A percentile compares a stretch with the other conserved stretches of the same genome.
Evolutionary conservation across 2,888 invertebrate genomes (phyloP).

Genomic region (Boloria selene): DNA sequence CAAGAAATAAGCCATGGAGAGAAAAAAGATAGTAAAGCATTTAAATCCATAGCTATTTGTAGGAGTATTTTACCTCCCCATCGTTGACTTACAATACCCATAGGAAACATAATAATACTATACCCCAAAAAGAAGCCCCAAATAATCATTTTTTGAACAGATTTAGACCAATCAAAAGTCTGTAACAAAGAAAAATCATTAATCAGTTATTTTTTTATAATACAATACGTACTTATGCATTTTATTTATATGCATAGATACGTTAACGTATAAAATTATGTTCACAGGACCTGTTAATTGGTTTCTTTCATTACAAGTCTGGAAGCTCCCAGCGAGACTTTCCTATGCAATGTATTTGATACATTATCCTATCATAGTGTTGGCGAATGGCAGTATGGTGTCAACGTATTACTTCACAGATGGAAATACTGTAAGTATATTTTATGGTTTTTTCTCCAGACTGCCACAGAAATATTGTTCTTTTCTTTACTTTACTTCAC

Average conservation of each 20-base stretch:
- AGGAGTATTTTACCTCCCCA: conserved; percentile 84
- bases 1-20: conserved; percentile 46
- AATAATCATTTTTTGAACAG: conserved; percentile 62
- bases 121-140: conserved; percentile 81
- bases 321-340: conserved; percentile 77
- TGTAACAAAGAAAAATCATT: conserved; percentile 44
- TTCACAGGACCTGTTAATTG: conserved; percentile 60
- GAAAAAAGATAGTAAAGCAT: conserved; percentile 49
- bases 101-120: conserved; percentile 75
- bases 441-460: too few relatives aligned
- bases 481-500: too few relatives aligned
- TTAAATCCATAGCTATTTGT: conserved; percentile 62
- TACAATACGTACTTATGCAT: too few relatives aligned
- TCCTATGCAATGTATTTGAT: conserved; percentile 81
- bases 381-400: conserved; percentile 55
- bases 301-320: conserved; percentile 73
- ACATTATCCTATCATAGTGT: conserved; percentile 67
- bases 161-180: conserved; percentile 62
- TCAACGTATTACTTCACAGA: conserved; percentile 56
- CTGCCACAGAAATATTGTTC: too few relatives aligned
- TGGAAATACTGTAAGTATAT: conserved; percentile 54
- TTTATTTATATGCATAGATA: too few relatives aligned
- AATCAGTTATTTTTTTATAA: too few relatives aligned
- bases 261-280: background rate
- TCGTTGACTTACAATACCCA: conserved; percentile 82